Percentiles rank a stretch among this genome's conserved stretches.
phyloP scores from a whole-genome alignment of 1,140 invertebrate species.

The Drosophila mojavensis region DNA sequence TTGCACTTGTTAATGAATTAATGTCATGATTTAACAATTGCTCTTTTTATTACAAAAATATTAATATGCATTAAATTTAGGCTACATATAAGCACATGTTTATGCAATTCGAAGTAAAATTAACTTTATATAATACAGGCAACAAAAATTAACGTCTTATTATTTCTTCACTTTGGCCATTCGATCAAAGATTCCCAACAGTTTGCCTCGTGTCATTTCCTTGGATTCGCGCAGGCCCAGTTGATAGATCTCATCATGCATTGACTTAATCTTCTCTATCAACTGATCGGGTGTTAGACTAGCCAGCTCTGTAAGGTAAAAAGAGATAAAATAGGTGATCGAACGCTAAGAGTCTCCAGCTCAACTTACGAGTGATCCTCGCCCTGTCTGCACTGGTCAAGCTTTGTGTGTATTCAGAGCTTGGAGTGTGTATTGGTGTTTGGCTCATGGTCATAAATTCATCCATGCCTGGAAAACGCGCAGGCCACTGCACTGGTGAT shows the following conservation, averaged over 20 bases:
- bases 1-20: constrained; percentile 19
- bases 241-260: constrained; percentile 97
- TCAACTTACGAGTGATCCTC: constrained; percentile 89
- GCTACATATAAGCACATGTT: constrained; percentile 16
- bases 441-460: constrained; percentile 87
- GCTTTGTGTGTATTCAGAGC: constrained; percentile 86
- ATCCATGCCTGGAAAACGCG: constrained; percentile 92
- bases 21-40: constrained; percentile 4
- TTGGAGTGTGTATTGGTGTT: constrained; percentile 85
- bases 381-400: constrained; percentile 89
- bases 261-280: constrained; percentile 95
- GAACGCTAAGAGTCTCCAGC: background rate
- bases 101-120: constrained; percentile 9
- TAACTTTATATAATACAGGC: constrained; percentile 30
- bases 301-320: constrained; percentile 89
- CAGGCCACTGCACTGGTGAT: constrained; percentile 97
- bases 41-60: constrained; percentile 34
- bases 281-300: constrained; percentile 91
- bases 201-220: constrained; percentile 98
- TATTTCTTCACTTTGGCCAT: constrained; percentile 25
- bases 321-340: background rate
- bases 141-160: background rate
- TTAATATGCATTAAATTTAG: constrained; percentile 23
- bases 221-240: constrained; percentile 97
- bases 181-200: constrained; percentile 92